These are phyloP conservation scores for Lepidotrigona ventralis DNA, from an alignment of 1,140 invertebrate genomes.

Conservation along the genomic window DNA sequence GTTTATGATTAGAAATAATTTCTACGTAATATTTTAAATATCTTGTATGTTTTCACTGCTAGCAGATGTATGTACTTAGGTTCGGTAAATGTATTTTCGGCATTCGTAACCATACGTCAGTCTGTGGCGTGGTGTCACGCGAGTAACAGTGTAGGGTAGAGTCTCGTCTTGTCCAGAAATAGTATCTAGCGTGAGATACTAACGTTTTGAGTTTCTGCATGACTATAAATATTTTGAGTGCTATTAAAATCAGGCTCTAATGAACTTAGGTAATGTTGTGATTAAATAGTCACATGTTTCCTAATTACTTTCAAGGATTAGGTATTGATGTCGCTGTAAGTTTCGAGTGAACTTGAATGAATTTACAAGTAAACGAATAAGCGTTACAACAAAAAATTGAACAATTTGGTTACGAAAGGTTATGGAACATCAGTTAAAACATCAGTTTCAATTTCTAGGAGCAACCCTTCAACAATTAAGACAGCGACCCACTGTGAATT, in stretches of 20 bases:
- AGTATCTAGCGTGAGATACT: not conserved
- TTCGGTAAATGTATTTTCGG: slow-evolving; percentile 18
- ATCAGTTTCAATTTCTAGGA: not conserved
- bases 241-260: not conserved
- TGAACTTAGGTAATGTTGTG: not conserved
- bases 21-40: not conserved
- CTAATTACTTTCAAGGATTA: not conserved
- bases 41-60: not conserved
- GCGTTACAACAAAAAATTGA: not conserved
- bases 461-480: slow-evolving; percentile 2
- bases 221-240: not conserved
- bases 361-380: not conserved
- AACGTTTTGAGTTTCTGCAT: not conserved
- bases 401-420: not conserved
- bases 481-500: slow-evolving; percentile 30
- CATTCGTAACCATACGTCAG: not conserved
- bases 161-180: slow-evolving; percentile 1
- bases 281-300: not conserved
- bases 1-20: not conserved
- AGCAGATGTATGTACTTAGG: not conserved
- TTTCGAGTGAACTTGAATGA: not conserved
- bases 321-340: not conserved
- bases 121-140: not conserved
- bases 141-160: not conserved
- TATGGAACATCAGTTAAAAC: not conserved